phyloP scores from a whole-genome alignment of 2,888 invertebrate genomes.

The Eupithecia inturbata region DNA sequence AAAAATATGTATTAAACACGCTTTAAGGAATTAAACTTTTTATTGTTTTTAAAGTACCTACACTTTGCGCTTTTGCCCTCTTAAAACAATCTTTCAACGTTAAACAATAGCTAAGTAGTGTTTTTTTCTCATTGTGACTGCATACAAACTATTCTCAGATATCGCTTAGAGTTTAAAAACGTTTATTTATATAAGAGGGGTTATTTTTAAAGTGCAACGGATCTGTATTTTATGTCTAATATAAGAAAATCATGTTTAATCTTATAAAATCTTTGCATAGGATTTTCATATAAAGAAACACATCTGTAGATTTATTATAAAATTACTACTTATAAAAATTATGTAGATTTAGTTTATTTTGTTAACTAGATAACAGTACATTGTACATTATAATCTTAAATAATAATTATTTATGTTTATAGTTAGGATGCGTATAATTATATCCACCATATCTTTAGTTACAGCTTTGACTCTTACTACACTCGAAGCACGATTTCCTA shows the following conservation, averaged over 20 bases:
- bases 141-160: too few relatives aligned
- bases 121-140: too few relatives aligned
- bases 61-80: too few relatives aligned
- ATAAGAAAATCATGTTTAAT: background rate
- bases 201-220: background rate
- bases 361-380: background rate
- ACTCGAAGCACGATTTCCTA: too few relatives aligned
- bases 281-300: background rate
- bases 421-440: background rate
- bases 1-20: too few relatives aligned
- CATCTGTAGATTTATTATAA: background rate
- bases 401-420: background rate
- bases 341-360: background rate
- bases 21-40: too few relatives aligned
- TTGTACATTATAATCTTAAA: background rate
- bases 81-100: too few relatives aligned
- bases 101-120: too few relatives aligned
- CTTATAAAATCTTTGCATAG: background rate
- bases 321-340: background rate
- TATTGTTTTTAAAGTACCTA: too few relatives aligned
- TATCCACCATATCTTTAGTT: background rate
- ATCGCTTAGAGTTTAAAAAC: background rate
- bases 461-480: background rate
- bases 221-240: background rate
- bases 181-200: too few relatives aligned